Base-by-base conservation (phyloP, 2,797 vertebrate genomes). In the Chiloscyllium punctatum region DNA sequence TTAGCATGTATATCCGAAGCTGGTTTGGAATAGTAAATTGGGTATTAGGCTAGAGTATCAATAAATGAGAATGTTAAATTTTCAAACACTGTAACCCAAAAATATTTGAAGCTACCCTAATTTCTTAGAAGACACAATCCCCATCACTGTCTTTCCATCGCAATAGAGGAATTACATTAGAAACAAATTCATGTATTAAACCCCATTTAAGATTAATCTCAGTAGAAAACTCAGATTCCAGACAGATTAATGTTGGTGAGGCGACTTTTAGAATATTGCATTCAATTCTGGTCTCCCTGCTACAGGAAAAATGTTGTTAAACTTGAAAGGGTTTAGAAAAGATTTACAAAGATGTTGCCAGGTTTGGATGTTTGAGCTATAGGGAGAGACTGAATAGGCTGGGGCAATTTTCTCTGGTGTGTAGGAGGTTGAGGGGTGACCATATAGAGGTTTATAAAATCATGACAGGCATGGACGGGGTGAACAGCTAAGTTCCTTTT, bases 1-100 rank as follows among this genome's bases (percentile, higher is more conserved):
- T 77, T 95, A 57, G 94, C 71, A 95, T 77, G 48, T n/a, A 77
- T 77, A 95, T 95, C 94, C 23, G 51, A 77, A 95, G 51, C 71
- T 33, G 94, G 71, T 72, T 33, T 77, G 48, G 94, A 95, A 95
- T 95, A 74, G 69, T 57, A 77, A 95, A 77, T 33, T 16, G 94
- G 42, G 94, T 53, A 95, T 95, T 95, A 95, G 48, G 48, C 13
- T 2, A 16, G 27, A 21, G 48, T 51, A 53, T 51, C 68, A 74
- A 71, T 95, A 74, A 95, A 95, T 77, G 94, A 57, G 30, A 51
- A 72, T 51, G 94, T 51, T 30, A 8, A 57, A 53, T 95, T 53
- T 95, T 74, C 30, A 53, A 57, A 94, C 42, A 94, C n/a, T 69
- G 77, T 37, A 48, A 48, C 37, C 66, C n/a, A 94, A 77, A 77